Evolutionary conservation across 2,113 vertebrate genomes (phyloP), one percentile per base, ranked within the genome.

Genomic region (Periophthalmus modestus): DNA sequence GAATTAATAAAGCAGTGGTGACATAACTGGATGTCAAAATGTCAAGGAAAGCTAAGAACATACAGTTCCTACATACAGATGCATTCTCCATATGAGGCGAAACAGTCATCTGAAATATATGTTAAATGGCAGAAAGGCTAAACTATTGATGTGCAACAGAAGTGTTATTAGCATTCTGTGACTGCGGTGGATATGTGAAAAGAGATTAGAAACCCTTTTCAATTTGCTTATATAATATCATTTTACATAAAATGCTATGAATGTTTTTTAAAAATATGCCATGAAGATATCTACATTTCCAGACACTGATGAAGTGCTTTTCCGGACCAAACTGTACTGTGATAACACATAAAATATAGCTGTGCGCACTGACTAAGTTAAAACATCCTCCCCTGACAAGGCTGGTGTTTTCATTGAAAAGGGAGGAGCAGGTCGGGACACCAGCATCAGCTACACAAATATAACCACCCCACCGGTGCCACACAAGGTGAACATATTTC

Each of bases 1-100:
- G 33, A 48, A 36, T 66, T n/a, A 50, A 82, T 68, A 66, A 65
- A 24, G 65, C 77, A 69, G 61, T 71, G 47, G 16, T 66, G 74
- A 72, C 62, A 66, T 77, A 19, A 69, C 36, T 54, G 34, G 36
- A 80, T 39, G 65, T 66, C 66, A 65, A n/a, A 19, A 65, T 19
- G 61, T 63, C 16, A 19, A 63, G 28, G 28, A 63, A n/a, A 14
- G 69, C 67, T 63, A 21, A 74, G 69, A 77, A 81, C 68, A 47
- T 33, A n/a, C 19, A 67, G 78, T 43, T 59, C 71, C 39, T 43
- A 34, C n/a, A n/a, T 47, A 23, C 0, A 52, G 66, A 73, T 62
- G 69, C 52, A 43, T 12, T 63, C 4, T 15, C 12, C 21, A 2
- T n/a, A 50, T 62, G 28, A 61, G 34, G 52, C 3, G 10, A 21